Evolutionary conservation across 2,888 invertebrate species (phyloP), one percentile per base, ranked within the genome.

Genomic region (Reticulitermes lucifugus): DNA sequence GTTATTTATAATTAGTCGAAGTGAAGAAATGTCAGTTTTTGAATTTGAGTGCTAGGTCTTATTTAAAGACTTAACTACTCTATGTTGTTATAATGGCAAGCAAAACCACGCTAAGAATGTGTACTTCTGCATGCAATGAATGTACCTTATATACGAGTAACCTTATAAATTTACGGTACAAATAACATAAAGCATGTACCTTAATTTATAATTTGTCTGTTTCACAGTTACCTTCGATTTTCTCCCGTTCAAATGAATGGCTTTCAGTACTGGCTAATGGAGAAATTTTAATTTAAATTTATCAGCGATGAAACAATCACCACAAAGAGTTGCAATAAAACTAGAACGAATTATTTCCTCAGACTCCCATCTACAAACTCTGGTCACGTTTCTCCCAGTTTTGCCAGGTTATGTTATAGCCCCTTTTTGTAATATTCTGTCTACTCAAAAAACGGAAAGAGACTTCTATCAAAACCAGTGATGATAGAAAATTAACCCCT

Each of bases 201-300:
- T 55, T 18, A 4, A 55, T 55, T 18, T 55, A 55, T 18, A 55
- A 55, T 55, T n/a, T 25, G 25, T 10, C 65, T 65, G 6, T n/a
- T 25, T 65, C 25, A 12, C 18, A 60, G 25, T 65, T 65, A n/a
- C n/a, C 25, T 65, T 5, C 65, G n/a, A 14, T 5, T 65, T 46
- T 22, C 21, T 46, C 77, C 77, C 51, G 51, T 43, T n/a, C n/a
- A 12, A 77, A 22, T 46, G 7, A 21, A 77, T 22, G 12, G 14
- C 43, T 35, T 70, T 84, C 86, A 86, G 82, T 86, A 84, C 83
- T 84, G 77, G 41, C 29, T 46, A 18, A 43, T 55, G 60, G 79
- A 84, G 65, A 77, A 86, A 83, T 84, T 86, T 86, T 81, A 84
- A 86, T 84, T 86, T 80, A 51, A 46, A 55, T 86, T 82, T 79